A percentile compares a stretch with the other conserved stretches of the same genome.
Evolutionary conservation across 2,888 invertebrate genomes (phyloP).

Genomic region (Danaus chrysippus): DNA sequence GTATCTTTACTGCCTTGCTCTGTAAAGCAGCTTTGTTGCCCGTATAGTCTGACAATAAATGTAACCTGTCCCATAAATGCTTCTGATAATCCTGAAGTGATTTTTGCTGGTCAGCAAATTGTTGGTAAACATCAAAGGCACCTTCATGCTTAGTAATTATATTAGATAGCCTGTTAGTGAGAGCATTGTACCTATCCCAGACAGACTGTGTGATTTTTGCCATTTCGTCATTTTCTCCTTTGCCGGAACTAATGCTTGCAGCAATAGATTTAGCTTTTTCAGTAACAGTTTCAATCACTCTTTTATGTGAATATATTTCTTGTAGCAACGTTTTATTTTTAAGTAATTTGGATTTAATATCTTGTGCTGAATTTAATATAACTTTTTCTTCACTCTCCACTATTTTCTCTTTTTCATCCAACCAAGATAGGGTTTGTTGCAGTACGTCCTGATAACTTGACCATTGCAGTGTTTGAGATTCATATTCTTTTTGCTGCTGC

Average conservation of each 20-base stretch:
- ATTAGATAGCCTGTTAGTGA: constrained; percentile 82
- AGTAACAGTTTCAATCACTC: constrained; percentile 92
- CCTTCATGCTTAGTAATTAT: constrained; percentile 86
- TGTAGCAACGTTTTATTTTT: constrained; percentile 93
- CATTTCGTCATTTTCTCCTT: constrained; percentile 81
- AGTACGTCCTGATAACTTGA: constrained; percentile 92
- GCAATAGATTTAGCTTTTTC: constrained; percentile 90
- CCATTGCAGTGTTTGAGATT: constrained; percentile 90
- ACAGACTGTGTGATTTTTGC: constrained; percentile 85
- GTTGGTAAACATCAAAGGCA: constrained; percentile 89
- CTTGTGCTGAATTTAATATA: constrained; percentile 88
- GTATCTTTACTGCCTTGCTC: constrained; percentile 87
- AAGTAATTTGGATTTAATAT: constrained; percentile 89
- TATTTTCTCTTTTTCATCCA: constrained; percentile 90
- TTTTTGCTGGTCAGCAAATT: constrained; percentile 91
- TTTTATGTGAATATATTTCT: constrained; percentile 93
- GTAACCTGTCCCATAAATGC: constrained; percentile 92
- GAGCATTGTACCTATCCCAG: constrained; percentile 85
- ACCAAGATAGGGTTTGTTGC: constrained; percentile 90
- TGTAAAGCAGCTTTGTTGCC: constrained; percentile 93
- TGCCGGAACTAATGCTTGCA: constrained; percentile 76
- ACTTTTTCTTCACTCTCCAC: constrained; percentile 84
- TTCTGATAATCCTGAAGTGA: constrained; percentile 94
- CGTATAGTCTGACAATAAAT: constrained; percentile 89
- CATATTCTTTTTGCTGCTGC: constrained; percentile 90